These are phyloP conservation scores for Passer montanus DNA, from an alignment of 2,113 vertebrate species.

Conservation along the genomic window DNA sequence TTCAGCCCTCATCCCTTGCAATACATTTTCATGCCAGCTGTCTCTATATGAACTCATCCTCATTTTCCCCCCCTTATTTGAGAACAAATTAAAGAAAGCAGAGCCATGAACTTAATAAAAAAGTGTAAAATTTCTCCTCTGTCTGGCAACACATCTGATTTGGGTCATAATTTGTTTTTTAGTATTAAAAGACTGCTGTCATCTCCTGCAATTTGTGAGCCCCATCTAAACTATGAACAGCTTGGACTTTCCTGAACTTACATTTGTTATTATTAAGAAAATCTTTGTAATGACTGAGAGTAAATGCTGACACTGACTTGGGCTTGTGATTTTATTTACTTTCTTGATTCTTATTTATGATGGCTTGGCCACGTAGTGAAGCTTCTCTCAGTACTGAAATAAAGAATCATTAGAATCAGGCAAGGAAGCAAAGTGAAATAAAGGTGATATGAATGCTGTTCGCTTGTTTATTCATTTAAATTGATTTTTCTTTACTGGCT, in stretches of 20 bases:
- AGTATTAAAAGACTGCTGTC: conserved; percentile 9
- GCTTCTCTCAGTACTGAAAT: neutral
- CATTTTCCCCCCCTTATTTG: neutral
- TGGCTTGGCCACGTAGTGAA: neutral
- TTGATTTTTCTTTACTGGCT: neutral
- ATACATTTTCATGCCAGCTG: neutral
- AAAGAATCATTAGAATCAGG: conserved; percentile 34
- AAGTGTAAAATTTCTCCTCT: neutral
- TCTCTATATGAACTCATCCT: neutral
- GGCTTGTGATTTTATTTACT: conserved; percentile 44
- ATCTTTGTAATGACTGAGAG: neutral
- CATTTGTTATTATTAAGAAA: conserved; percentile 26
- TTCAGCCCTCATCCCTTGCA: neutral
- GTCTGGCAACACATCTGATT: neutral
- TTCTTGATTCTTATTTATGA: conserved; percentile 45
- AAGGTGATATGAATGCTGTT: conserved; percentile 32
- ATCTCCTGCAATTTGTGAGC: neutral
- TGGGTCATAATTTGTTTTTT: neutral
- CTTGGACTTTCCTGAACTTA: conserved; percentile 23
- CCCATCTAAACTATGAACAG: neutral
- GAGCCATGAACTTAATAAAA: neutral
- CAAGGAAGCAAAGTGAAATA: conserved; percentile 41
- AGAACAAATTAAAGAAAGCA: conserved; percentile 13
- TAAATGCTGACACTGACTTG: neutral
- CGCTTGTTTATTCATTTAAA: conserved; percentile 21